Evolutionary conservation across 2,113 vertebrate species (phyloP).

Genomic region (Caracal caracal): DNA sequence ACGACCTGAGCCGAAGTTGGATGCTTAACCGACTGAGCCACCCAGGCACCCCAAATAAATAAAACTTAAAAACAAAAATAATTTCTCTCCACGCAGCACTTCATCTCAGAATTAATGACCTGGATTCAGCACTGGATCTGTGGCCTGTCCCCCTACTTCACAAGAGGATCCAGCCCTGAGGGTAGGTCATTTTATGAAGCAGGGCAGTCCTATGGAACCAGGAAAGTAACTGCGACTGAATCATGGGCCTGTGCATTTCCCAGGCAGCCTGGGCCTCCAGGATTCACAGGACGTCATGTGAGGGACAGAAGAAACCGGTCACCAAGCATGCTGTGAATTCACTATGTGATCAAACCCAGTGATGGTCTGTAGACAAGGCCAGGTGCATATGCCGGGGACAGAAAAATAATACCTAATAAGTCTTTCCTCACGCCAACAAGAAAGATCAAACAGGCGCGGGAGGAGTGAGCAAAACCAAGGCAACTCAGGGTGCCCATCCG

Average conservation of each 20-base stretch:
- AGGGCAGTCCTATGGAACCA: background rate
- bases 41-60: too few species aligned
- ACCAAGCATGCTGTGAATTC: background rate
- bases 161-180: background rate
- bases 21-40: too few species aligned
- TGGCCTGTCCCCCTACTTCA: background rate
- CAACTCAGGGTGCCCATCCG: background rate
- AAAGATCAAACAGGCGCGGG: background rate
- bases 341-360: background rate
- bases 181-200: accelerated
- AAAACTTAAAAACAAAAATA: too few species aligned
- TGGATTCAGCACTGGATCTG: slow-evolving; percentile 3
- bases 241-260: background rate
- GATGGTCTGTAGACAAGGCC: background rate
- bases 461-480: background rate
- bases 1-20: too few species aligned
- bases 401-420: background rate
- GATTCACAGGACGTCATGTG: background rate
- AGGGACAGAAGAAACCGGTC: background rate
- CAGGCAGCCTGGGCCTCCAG: background rate
- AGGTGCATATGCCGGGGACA: background rate
- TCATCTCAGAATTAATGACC: background rate
- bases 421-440: background rate
- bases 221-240: background rate
- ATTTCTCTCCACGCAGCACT: background rate